Base-by-base conservation (phyloP, 2,113 vertebrate genomes). In the Oceanites oceanicus region DNA sequence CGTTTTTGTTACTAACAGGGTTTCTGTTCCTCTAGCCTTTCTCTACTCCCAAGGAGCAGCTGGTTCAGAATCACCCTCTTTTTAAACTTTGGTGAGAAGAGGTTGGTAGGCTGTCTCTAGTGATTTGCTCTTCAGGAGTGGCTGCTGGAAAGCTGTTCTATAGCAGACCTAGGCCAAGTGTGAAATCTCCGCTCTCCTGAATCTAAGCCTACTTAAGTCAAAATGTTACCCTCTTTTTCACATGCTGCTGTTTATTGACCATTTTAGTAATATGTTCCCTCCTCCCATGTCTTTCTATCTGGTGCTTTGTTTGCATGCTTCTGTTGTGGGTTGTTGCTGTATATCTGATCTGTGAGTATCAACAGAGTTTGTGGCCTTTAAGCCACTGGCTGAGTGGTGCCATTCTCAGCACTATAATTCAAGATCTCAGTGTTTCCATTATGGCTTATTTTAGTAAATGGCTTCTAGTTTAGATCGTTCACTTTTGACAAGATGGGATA, bases 391-490 rank as follows among this genome's bases (percentile, higher is more conserved):
- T 49, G 53, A 89, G 30, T 71, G 58, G 17, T 72, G 53, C 38
- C 55, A 32, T 92, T 66, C 59, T 36, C 17, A 8, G 22, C 17
- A 68, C 68, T 92, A 22, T 30, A 80, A 63, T 92, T 94, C 73
- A 96, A 92, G 36, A 34, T 78, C 23, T 87, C 27, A 49, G 2
- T 75, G 50, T 94, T 96, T 97, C 58, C 34, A 27, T 78, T 93
- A 38, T n/a, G 21, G 38, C 67, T 62, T 21, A 77, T 45, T 97
- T 96, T 53, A 94, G 73, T 74, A 93, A 97, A 67, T 14, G 30
- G 29, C 56, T 96, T 81, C 59, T 80, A 77, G 80, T 94, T 89
- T 79, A 56, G 17, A 19, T 61, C 5, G 20, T 89, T 56, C 52
- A 36, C 53, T 95, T 97, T 81, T 85, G 27, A 72, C 18, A 90